Evolutionary conservation across 2,888 invertebrate species (phyloP).

Genomic region (Nephrotoma flavescens): DNA sequence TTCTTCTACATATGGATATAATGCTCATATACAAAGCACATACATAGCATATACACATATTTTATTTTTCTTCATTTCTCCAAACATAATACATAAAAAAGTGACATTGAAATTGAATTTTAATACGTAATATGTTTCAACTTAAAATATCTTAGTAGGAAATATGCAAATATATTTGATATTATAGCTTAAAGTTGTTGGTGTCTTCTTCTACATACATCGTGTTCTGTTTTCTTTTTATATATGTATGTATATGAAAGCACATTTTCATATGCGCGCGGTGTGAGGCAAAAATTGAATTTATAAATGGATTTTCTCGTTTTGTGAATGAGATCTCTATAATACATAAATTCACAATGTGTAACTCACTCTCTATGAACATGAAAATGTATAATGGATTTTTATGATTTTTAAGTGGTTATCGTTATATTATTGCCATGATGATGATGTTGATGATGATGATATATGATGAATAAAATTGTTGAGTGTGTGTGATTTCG

Average conservation of each 20-base stretch:
- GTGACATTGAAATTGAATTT: not conserved
- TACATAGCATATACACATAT: not conserved
- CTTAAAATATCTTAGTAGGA: not conserved
- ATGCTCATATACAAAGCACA: not conserved
- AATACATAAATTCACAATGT: not conserved
- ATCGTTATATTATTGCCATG: not conserved
- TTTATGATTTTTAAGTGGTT: not conserved
- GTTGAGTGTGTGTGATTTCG: not conserved
- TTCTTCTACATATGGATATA: not conserved
- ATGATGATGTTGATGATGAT: not conserved
- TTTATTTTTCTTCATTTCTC: not conserved
- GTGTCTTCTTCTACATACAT: not conserved
- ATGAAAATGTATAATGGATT: not conserved
- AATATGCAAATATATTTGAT: not conserved
- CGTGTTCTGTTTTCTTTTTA: not conserved
- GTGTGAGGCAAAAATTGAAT: not conserved
- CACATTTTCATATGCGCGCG: not conserved
- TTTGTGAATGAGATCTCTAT: not conserved
- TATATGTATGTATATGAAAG: not conserved
- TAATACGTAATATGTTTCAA: not conserved
- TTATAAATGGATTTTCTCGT: not conserved
- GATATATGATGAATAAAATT: not conserved
- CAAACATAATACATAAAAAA: not conserved
- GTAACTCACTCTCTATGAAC: not conserved
- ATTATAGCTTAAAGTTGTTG: not conserved